These are phyloP conservation scores for human DNA, from an alignment of 2,113 vertebrate species.

Conservation along the genomic window DNA sequence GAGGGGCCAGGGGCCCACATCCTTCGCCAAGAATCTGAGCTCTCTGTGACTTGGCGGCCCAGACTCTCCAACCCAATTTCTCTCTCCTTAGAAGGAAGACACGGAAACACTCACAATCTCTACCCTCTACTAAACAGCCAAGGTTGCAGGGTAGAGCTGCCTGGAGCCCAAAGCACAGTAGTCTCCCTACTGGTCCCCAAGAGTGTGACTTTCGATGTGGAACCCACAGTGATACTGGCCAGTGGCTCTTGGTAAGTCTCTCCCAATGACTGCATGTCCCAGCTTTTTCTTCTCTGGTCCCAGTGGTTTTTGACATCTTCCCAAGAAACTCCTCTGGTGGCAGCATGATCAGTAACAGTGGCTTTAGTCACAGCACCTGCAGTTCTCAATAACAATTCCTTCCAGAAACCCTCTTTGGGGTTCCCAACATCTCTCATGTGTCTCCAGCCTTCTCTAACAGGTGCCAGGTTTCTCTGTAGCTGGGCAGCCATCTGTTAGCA, in stretches of 20 bases:
- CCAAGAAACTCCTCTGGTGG: not conserved
- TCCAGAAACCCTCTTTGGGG: not conserved
- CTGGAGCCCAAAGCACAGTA: not conserved
- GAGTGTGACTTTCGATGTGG: not conserved
- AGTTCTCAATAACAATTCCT: not conserved
- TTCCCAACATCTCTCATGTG: not conserved
- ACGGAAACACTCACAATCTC: not conserved
- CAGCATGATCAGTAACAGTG: not conserved
- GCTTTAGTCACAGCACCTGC: not conserved
- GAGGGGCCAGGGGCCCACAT: fast-evolving
- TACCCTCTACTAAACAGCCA: not conserved
- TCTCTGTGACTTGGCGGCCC: not conserved
- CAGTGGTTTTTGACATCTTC: not conserved
- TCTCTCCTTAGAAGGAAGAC: not conserved
- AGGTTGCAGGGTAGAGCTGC: not conserved
- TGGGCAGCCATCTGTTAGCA: not conserved
- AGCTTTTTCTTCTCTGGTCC: not conserved
- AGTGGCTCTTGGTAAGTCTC: not conserved
- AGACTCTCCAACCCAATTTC: not conserved
- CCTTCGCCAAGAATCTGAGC: not conserved
- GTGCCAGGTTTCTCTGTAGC: not conserved
- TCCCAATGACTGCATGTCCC: not conserved
- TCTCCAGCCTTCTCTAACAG: not conserved
- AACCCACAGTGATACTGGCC: not conserved
- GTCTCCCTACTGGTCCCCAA: not conserved